Evolutionary conservation across 2,113 vertebrate genomes (phyloP), one percentile per base, ranked within the genome.

Genomic region (Scopus umbretta): DNA sequence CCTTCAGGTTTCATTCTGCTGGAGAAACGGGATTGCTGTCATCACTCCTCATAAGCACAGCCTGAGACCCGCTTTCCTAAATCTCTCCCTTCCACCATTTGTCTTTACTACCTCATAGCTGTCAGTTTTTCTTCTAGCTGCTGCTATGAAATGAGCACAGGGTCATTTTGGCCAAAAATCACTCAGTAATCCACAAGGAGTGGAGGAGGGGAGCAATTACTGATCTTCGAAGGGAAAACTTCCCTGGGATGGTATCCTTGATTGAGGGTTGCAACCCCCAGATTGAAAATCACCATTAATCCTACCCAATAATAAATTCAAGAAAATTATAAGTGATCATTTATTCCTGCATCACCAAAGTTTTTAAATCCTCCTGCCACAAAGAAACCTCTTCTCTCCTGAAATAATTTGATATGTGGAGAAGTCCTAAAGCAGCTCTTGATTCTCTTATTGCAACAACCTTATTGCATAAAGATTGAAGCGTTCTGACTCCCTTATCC

Each of bases 31-130:
- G 80, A 65, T 89, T 82, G 84, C 95, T 96, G 92, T 96, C 96
- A 97, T 97, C 95, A 87, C 96, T 89, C 49, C 78, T 94, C 86
- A 81, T 40, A 65, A 95, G 87, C 92, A 72, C 93, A 94, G 90
- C 81, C 94, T 85, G 92, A 93, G 74, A 96, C 74, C 34, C 0
- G 0, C 92, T 94, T 91, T 95, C 70, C 80, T 71, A 87, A 81
- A 61, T 67, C 61, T 92, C 86, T 89, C 72, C 88, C 90, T 88
- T 81, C 88, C 53, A 94, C 73, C 53, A 47, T 89, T 97, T 95
- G 86, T 94, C 86, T 95, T 92, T 89, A 87, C 89, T 93, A 94
- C 91, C 86, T 96, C 91, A 94, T 94, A 87, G 92, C 80, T 94
- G 86, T 94, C 96, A 89, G 58, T 38, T 95, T 94, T 91, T 75